These are phyloP conservation scores for Melanotaenia trifasciata DNA, from an alignment of 2,797 vertebrate species.

Conservation along the genomic window DNA sequence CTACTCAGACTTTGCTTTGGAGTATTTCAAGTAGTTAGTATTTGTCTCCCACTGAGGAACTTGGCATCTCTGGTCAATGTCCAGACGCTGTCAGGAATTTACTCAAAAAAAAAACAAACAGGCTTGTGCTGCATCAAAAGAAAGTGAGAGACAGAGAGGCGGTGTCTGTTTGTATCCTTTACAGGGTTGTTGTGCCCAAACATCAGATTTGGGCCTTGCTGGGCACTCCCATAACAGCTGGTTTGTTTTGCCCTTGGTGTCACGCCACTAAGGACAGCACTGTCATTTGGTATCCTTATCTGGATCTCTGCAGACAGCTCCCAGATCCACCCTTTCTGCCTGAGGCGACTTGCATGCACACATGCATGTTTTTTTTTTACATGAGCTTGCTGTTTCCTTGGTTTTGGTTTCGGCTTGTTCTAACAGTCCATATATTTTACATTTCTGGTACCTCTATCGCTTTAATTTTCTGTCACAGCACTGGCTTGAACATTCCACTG, in stretches of 20 bases:
- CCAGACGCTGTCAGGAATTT: background rate
- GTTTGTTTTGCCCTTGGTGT: constrained; percentile 73
- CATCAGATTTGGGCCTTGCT: constrained; percentile 51
- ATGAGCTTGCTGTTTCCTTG: constrained; percentile 2
- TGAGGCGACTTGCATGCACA: constrained; percentile 21
- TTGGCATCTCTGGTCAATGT: background rate
- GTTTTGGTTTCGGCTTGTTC: constrained; percentile 1
- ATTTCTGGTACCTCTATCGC: constrained; percentile 14
- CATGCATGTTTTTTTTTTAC: constrained; percentile 28
- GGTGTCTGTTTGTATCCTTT: constrained; percentile 53
- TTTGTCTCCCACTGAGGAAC: background rate
- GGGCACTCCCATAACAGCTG: constrained; percentile 76
- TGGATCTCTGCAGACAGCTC: constrained; percentile 55
- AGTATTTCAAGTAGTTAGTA: background rate
- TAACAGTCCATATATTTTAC: constrained; percentile 8
- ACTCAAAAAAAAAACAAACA: background rate
- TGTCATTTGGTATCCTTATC: constrained; percentile 71
- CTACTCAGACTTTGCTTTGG: background rate
- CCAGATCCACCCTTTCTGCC: constrained; percentile 53
- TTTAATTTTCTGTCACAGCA: constrained; percentile 22
- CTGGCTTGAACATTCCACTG: constrained; percentile 28
- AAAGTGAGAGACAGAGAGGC: background rate
- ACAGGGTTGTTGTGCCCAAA: constrained; percentile 44
- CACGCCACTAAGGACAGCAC: constrained; percentile 66
- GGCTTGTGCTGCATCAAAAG: background rate